Base-by-base conservation (phyloP, 2,113 vertebrate genomes). In the Xerus inauris region DNA sequence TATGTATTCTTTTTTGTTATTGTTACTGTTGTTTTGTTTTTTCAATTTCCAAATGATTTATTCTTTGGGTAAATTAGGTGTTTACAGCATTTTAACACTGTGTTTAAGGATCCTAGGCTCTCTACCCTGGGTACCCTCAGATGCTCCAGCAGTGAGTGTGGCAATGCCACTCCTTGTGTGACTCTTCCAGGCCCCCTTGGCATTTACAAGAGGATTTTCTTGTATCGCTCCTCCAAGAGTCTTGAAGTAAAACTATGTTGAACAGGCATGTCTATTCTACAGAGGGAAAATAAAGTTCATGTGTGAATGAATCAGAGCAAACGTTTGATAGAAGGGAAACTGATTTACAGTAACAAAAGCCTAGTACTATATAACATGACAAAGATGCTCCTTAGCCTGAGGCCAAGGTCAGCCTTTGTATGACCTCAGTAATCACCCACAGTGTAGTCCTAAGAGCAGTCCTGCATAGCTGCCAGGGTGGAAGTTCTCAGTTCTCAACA, bases 141-240 rank as follows among this genome's bases (percentile, higher is more conserved):
- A 19, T 32, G 35, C 40, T 32, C 20, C 30, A 10, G 13, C 22
- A n/a, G 38, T 2, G 6, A n/a, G n/a, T n/a, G n/a, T 19, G 6
- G 9, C 54, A 2, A 0, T 6, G 38, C 9, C 5, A 16, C 40
- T 51, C 28, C 26, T 24, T 8, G 0, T 4, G 0, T 14, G 19
- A 20, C 42, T 42, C 35, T 30, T 30, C 40, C 20, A 54, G 2
- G 14, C 7, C 30, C 14, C 32, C 38, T 49, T 77, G 40, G 30
- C 64, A 38, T 64, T 12, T 40, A 71, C 42, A 22, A 13, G 35
- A 64, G 22, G 30, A 45, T 51, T 71, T 40, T 51, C 72, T 4
- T 30, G 5, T 14, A 26, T 67, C 59, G 79, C n/a, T 45, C 64
- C 51, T 51, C 12, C 42, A n/a, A 62, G n/a, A 30, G 6, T 47